Percentiles rank a stretch among this genome's conserved stretches.
phyloP scores from a whole-genome alignment of 2,888 invertebrate species.

The Ectemnius lituratus region DNA sequence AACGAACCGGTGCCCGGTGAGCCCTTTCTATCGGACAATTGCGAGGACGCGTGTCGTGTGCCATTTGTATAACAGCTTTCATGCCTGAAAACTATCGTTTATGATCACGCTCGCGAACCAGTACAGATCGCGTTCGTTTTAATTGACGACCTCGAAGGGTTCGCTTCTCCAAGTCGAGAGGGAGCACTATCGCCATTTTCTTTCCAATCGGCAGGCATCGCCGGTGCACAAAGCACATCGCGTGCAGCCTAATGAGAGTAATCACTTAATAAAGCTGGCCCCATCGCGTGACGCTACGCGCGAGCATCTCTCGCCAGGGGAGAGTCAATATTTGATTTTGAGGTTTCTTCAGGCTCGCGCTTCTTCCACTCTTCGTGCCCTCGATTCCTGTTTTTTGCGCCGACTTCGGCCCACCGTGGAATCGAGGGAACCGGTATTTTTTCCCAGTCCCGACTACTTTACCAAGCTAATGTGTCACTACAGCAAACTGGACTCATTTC shows the following conservation, averaged over 20 bases:
- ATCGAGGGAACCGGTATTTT: conserved; percentile 35
- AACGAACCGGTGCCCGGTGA: too few species aligned
- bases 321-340: conserved; percentile 75
- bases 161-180: background rate
- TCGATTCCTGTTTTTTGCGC: conserved; percentile 1
- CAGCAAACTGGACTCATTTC: background rate
- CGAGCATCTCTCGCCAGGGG: conserved; percentile 47
- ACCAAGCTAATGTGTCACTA: conserved; percentile 43
- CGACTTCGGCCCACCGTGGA: conserved; percentile 9
- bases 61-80: background rate
- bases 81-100: conserved; percentile 2
- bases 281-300: conserved; percentile 69
- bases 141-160: background rate
- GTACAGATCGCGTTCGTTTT: background rate
- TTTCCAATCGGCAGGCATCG: conserved; percentile 59
- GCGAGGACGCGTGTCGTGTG: too few species aligned
- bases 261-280: conserved; percentile 76
- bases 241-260: conserved; percentile 77
- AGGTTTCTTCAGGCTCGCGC: conserved; percentile 56
- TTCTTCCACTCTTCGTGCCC: conserved; percentile 10
- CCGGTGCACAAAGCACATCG: conserved; percentile 72
- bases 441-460: conserved; percentile 39
- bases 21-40: too few species aligned
- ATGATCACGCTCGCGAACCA: background rate
- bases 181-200: conserved; percentile 56